Base-by-base conservation (phyloP, 2,797 vertebrate genomes). In the Esox masquinongy region DNA sequence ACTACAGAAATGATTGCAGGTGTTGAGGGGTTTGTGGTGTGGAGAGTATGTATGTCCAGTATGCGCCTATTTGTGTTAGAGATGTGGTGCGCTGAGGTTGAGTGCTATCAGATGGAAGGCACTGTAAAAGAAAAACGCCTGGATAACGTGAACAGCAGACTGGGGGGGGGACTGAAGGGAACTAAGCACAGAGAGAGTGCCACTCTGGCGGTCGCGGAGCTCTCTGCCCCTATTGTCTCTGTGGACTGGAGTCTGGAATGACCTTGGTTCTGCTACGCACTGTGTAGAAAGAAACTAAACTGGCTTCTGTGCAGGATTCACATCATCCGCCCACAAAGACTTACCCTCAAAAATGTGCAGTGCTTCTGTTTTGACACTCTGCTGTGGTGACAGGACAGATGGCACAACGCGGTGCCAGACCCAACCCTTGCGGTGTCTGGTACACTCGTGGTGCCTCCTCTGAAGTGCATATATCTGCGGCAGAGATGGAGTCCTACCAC, bases 401-500 rank as follows among this genome's bases (percentile, higher is more conserved):
- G 2, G 29, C 47, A 0, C 2, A 14, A 70, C 72, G 74, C 75
- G 73, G 15, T 78, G 79, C 75, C 81, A 77, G 71, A 88, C 84
- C n/a, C 81, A 92, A 82, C 88, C 85, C 76, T 88, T 88, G 63
- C 82, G 76, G 69, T 95, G 94, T 85, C 86, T 19, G 9, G 84
- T 80, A 74, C 87, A 90, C 80, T 84, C 83, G 24, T 81, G 77
- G 36, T 88, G 74, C 83, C 2, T 91, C 92, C 72, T 93, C 93
- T 34, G 82, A 89, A n/a, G 89, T 96, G 74, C 91, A 93, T 82
- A 97, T 98, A 86, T 94, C 95, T 17, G 90, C 92, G 22, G 93
- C 89, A 43, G 96, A 98, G 91, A 98, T 97, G 96, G 92, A 95
- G 84, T 94, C 94, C 12, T 98, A 96, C 24, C 91, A 94, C 81